Conservation (phyloP, 2,797 vertebrate species). For the Hydrocynus forskahlii region DNA sequence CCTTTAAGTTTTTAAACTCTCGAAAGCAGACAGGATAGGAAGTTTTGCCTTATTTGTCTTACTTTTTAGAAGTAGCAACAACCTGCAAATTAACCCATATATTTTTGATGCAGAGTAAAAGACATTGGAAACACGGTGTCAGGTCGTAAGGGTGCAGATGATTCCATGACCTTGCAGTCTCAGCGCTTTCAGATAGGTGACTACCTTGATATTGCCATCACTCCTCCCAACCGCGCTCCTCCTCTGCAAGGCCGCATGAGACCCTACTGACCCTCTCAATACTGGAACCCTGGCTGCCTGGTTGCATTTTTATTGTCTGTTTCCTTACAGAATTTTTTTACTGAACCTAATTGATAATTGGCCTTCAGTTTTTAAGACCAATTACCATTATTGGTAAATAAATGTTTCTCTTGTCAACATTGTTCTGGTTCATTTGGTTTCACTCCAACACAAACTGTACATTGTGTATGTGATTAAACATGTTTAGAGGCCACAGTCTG, state of each 20-base stretch:
- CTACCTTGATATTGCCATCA: slow-evolving; percentile 97
- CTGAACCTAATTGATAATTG: background rate
- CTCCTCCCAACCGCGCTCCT: slow-evolving; percentile 91
- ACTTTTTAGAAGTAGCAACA: background rate
- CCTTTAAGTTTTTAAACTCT: too few relatives aligned
- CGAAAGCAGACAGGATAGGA: background rate
- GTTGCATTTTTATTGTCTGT: background rate
- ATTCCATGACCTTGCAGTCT: slow-evolving; percentile 96
- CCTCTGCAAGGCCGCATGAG: slow-evolving; percentile 90
- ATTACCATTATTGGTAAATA: slow-evolving; percentile 21
- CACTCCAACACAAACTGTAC: too few relatives aligned
- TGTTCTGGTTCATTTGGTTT: background rate
- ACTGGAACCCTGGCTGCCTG: background rate
- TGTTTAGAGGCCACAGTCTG: too few relatives aligned
- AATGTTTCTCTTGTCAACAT: slow-evolving; percentile 13
- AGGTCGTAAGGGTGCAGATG: slow-evolving; percentile 92
- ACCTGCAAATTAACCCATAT: background rate
- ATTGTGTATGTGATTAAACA: too few relatives aligned
- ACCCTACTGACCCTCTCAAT: slow-evolving; percentile 80
- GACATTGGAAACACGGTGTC: slow-evolving; percentile 96
- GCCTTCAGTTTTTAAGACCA: slow-evolving; percentile 4
- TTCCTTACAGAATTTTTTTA: slow-evolving; percentile 11
- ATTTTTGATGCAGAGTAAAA: slow-evolving; percentile 82
- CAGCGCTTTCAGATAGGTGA: slow-evolving; percentile 98
- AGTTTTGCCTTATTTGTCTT: background rate